These are phyloP conservation scores for Zapornia atra DNA, from an alignment of 2,113 vertebrate species.

Conservation along the genomic window DNA sequence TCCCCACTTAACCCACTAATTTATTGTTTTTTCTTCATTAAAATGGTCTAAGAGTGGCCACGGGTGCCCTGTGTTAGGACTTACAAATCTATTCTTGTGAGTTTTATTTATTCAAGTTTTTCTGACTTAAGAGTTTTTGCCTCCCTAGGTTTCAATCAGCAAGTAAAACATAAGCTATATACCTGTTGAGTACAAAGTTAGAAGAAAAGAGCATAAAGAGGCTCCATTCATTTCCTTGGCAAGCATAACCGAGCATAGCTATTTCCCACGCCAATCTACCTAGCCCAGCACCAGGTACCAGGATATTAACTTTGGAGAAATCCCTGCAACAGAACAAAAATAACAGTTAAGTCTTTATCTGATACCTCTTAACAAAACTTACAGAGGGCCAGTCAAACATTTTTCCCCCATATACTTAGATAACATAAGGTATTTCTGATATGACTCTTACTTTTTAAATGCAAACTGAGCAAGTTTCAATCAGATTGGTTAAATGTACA, in stretches of 20 bases:
- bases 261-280: conserved; percentile 98
- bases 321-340: conserved; percentile 88
- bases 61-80: not conserved
- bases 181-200: conserved; percentile 99
- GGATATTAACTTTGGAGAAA: conserved; percentile 92
- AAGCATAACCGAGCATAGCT: conserved; percentile 91
- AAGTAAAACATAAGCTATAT: conserved; percentile 74
- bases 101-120: not conserved
- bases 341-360: conserved; percentile 73
- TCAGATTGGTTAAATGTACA: not conserved
- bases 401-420: not conserved
- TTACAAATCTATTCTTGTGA: not conserved
- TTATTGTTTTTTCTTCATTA: not conserved
- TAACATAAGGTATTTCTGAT: not conserved
- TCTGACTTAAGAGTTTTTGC: not conserved
- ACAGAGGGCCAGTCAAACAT: conserved; percentile 17
- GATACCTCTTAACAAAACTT: conserved; percentile 56
- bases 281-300: conserved; percentile 96
- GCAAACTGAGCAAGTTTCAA: not conserved
- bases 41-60: not conserved
- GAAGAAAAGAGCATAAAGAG: conserved; percentile 99
- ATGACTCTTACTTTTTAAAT: not conserved
- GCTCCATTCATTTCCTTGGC: conserved; percentile 99
- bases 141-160: not conserved
- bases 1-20: not conserved